Percentiles rank a stretch among this genome's conserved stretches.
Evolutionary conservation across 1,140 invertebrate species (phyloP).

Genomic region (Pomacea maculata): DNA sequence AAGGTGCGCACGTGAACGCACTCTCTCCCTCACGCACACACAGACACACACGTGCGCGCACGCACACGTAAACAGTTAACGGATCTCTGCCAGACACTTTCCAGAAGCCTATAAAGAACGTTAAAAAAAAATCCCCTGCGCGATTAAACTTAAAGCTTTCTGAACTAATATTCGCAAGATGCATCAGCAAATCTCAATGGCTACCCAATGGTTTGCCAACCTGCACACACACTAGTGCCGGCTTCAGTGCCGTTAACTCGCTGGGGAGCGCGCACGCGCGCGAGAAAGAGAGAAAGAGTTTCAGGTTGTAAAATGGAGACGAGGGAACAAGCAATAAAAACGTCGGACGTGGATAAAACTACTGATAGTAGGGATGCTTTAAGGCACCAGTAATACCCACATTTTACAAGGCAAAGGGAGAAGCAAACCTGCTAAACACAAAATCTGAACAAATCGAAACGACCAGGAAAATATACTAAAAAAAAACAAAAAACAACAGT

Average conservation of each 20-base stretch:
- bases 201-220: background rate
- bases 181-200: too few relatives aligned
- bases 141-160: background rate
- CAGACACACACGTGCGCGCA: background rate
- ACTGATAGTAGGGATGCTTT: background rate
- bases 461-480: too few relatives aligned
- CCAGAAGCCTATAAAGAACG: background rate
- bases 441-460: too few relatives aligned
- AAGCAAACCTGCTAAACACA: too few relatives aligned
- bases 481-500: too few relatives aligned
- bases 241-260: background rate
- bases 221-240: too few relatives aligned
- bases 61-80: background rate
- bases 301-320: background rate
- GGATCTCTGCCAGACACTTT: background rate
- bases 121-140: background rate
- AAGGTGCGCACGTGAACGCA: background rate
- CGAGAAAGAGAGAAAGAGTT: background rate
- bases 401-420: too few relatives aligned
- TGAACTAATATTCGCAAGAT: background rate
- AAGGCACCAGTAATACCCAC: background rate
- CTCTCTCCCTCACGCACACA: conserved; percentile 5
- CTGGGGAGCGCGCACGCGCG: background rate
- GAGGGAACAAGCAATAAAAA: background rate
- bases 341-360: background rate